Percentiles rank a stretch among this genome's conserved stretches.
phyloP scores from a whole-genome alignment of 2,797 vertebrate species.

The Kryptolebias ocellatus region DNA sequence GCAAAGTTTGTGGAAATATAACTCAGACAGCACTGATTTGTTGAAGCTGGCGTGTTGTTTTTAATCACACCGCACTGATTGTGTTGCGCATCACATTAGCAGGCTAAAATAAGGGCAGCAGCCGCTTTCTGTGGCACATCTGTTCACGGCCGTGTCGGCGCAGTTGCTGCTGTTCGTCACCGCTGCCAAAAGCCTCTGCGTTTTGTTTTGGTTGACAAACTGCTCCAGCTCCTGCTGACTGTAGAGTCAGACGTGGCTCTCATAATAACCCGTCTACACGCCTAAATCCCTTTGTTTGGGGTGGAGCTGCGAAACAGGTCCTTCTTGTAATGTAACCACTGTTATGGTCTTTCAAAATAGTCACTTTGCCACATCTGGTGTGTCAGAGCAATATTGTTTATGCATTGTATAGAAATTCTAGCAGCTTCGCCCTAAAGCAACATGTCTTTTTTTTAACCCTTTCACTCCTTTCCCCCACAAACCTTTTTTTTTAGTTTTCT shows the following conservation, averaged over 20 bases:
- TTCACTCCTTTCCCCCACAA: not conserved
- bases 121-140: not conserved
- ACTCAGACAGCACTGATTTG: not conserved
- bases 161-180: not conserved
- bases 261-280: slow-evolving; percentile 77
- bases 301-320: slow-evolving; percentile 79
- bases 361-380: slow-evolving; percentile 54
- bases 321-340: slow-evolving; percentile 72
- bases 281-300: slow-evolving; percentile 77
- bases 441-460: slow-evolving; percentile 5
- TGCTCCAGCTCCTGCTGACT: slow-evolving; percentile 48
- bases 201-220: slow-evolving; percentile 32
- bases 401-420: slow-evolving; percentile 21
- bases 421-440: slow-evolving; percentile 6
- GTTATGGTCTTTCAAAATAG: slow-evolving; percentile 73
- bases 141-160: not conserved
- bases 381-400: slow-evolving; percentile 29
- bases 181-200: slow-evolving; percentile 9
- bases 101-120: not conserved
- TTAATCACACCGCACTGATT: not conserved
- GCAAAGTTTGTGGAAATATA: not conserved
- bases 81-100: not conserved
- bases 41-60: not conserved
- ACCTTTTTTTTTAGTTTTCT: slow-evolving; percentile 23
- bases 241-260: slow-evolving; percentile 65